A percentile compares a stretch with the other conserved stretches of the same genome.
Conservation (phyloP, 2,888 invertebrate genomes). For the Andrena haemorrhoa region DNA sequence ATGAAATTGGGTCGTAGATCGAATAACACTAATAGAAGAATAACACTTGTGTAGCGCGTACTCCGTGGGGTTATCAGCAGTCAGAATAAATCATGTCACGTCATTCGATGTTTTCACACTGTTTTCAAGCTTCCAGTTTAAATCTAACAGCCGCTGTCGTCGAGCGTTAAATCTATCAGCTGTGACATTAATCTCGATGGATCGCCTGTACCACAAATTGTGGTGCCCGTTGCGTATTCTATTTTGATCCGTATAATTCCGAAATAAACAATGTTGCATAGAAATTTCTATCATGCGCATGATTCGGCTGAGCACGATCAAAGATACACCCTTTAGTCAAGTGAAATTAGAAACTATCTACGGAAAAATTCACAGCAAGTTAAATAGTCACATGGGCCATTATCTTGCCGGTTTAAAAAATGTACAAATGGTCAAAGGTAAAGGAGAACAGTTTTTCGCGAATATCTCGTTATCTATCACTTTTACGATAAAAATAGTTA, state of each 20-base stretch:
- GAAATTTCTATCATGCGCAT: neutral
- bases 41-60: no score
- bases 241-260: conserved; percentile 6
- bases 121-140: neutral
- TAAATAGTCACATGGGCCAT: neutral
- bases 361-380: neutral
- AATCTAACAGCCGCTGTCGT: neutral
- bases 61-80: neutral
- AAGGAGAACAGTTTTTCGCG: no score
- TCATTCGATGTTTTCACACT: neutral
- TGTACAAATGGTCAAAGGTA: no score
- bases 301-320: neutral
- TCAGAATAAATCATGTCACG: conserved; percentile 2
- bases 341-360: no score
- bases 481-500: no score
- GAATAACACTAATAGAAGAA: neutral
- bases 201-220: conserved; percentile 4
- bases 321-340: neutral
- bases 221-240: neutral
- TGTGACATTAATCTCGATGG: conserved; percentile 16
- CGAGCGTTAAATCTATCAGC: neutral
- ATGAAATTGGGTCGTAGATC: neutral
- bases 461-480: no score
- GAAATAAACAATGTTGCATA: neutral
- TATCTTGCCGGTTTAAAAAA: no score